phyloP scores from a whole-genome alignment of 2,888 invertebrate species.

The Plebejus argus region DNA sequence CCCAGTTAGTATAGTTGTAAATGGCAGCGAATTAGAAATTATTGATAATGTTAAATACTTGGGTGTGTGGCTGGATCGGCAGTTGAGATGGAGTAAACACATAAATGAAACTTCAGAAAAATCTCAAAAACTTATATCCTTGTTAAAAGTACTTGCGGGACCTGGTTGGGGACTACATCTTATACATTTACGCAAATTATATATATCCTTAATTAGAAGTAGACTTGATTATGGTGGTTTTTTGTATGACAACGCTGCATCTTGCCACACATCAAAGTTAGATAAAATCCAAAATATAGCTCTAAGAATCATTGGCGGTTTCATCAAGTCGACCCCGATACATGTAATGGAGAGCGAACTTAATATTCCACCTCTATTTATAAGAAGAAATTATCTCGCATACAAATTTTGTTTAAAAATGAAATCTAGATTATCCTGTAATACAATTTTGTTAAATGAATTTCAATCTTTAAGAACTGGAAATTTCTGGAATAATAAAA shows the following conservation, averaged over 20 bases:
- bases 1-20: conserved; percentile 26
- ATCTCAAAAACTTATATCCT: conserved; percentile 27
- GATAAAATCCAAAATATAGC: conserved; percentile 35
- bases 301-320: conserved; percentile 33
- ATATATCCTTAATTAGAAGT: conserved; percentile 35
- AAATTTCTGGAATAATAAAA: conserved; percentile 33
- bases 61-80: conserved; percentile 37
- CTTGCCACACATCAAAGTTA: conserved; percentile 34
- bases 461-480: conserved; percentile 20
- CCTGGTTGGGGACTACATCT: conserved; percentile 36
- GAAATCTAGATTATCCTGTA: conserved; percentile 26
- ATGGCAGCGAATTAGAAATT: conserved; percentile 17
- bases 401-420: conserved; percentile 32
- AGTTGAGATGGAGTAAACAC: conserved; percentile 36
- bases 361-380: conserved; percentile 29
- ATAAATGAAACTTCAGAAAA: conserved; percentile 34
- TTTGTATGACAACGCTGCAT: conserved; percentile 34
- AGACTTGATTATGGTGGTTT: conserved; percentile 37
- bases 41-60: conserved; percentile 36
- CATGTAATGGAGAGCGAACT: conserved; percentile 35
- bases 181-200: conserved; percentile 33
- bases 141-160: conserved; percentile 34
- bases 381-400: conserved; percentile 31
- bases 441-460: neutral
- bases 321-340: conserved; percentile 33